These are phyloP conservation scores for Micrasema longulum DNA, from an alignment of 1,140 invertebrate species.

Conservation along the genomic window DNA sequence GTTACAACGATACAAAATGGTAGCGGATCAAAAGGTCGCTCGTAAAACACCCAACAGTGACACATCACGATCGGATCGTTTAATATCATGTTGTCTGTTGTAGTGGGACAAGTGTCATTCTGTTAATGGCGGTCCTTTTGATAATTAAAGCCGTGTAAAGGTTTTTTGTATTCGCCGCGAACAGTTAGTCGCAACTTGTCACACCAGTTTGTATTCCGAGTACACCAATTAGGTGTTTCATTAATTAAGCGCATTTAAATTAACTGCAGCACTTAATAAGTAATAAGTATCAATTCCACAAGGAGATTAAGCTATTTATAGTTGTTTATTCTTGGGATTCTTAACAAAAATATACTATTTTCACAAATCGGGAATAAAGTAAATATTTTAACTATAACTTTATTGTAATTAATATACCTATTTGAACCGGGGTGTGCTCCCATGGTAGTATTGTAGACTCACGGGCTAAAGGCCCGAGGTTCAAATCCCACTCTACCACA, in stretches of 20 bases:
- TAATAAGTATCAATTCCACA: too few species aligned
- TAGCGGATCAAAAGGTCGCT: conserved; percentile 25
- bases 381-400: too few species aligned
- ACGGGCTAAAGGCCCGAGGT: too few species aligned
- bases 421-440: too few species aligned
- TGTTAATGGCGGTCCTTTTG: conserved; percentile 21
- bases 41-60: conserved; percentile 30
- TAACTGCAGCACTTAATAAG: conserved; percentile 14
- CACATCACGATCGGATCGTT: conserved; percentile 21
- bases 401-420: too few species aligned
- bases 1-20: not conserved
- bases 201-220: conserved; percentile 12
- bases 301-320: too few species aligned
- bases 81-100: not conserved
- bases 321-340: too few species aligned
- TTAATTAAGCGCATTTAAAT: conserved; percentile 16
- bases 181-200: not conserved
- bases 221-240: conserved; percentile 15
- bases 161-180: not conserved
- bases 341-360: too few species aligned
- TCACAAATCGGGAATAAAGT: too few species aligned
- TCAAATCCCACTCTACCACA: too few species aligned
- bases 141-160: conserved; percentile 18
- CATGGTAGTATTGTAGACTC: too few species aligned
- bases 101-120: not conserved